Percentiles rank a stretch among this genome's conserved stretches.
phyloP scores from a whole-genome alignment of 2,113 vertebrate genomes.

The Campylomormyrus tamandua region DNA sequence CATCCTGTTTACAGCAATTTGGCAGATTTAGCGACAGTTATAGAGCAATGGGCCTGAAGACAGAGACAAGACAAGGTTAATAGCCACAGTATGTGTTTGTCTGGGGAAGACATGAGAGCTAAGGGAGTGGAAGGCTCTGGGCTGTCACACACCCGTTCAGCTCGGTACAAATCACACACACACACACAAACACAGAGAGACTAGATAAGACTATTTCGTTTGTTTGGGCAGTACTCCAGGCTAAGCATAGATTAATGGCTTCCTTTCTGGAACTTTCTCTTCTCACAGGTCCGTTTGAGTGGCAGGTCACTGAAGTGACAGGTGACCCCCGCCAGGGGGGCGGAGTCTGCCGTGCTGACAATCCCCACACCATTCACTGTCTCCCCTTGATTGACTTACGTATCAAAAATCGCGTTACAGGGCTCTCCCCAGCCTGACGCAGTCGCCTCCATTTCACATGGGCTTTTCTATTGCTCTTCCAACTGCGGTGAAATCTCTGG shows the following conservation, averaged over 20 bases:
- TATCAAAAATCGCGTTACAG: background rate
- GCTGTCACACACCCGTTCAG: background rate
- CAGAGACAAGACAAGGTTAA: conserved; percentile 13
- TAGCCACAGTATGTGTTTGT: background rate
- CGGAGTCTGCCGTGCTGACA: background rate
- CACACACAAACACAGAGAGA: background rate
- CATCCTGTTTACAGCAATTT: conserved; percentile 23
- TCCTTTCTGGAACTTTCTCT: background rate
- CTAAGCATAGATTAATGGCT: background rate
- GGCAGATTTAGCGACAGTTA: conserved; percentile 9
- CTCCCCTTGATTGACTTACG: background rate
- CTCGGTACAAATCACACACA: conserved; percentile 10
- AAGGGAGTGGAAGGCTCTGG: background rate
- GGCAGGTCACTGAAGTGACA: background rate
- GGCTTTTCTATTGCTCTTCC: background rate
- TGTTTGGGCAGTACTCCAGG: background rate
- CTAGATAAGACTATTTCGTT: background rate
- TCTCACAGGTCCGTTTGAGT: background rate
- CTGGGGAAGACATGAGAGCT: conserved; percentile 2
- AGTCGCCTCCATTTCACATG: background rate
- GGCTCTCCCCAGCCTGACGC: background rate
- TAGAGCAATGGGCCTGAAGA: background rate
- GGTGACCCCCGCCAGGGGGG: background rate
- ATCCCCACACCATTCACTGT: background rate
- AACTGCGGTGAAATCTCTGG: background rate